Percentiles rank a stretch among this genome's conserved stretches.
These are phyloP conservation scores for Zapornia atra DNA, from an alignment of 2,113 vertebrate genomes.

Conservation along the genomic window DNA sequence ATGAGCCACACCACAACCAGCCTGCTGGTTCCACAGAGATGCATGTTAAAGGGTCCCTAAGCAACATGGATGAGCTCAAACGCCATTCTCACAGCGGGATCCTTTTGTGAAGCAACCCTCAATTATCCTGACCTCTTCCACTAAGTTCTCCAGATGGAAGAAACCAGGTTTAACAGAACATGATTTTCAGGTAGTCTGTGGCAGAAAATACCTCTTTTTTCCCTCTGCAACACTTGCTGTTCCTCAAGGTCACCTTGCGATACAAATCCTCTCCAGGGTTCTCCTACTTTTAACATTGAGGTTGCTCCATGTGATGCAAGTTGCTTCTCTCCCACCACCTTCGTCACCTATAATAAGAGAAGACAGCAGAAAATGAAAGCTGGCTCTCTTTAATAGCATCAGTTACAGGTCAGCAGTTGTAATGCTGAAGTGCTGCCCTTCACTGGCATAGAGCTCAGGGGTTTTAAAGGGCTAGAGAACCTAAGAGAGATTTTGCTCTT, in stretches of 20 bases:
- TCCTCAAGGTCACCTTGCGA: not conserved
- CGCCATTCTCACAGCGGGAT: not conserved
- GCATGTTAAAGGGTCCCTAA: not conserved
- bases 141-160: not conserved
- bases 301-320: not conserved
- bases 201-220: not conserved
- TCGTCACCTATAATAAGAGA: not conserved
- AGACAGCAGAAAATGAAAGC: conserved; percentile 19
- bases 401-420: not conserved
- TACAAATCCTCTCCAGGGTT: not conserved
- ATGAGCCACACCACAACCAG: not conserved
- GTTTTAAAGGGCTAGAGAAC: not conserved
- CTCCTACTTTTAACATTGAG: not conserved
- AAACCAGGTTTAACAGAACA: not conserved
- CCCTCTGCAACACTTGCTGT: not conserved
- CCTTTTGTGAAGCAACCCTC: not conserved
- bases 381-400: not conserved
- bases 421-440: not conserved
- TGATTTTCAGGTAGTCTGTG: not conserved
- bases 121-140: not conserved
- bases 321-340: not conserved
- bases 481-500: not conserved
- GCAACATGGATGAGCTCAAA: not conserved
- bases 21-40: not conserved
- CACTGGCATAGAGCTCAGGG: not conserved